Evolutionary conservation across 2,797 vertebrate genomes (phyloP).

Genomic region (Valencia hispanica): DNA sequence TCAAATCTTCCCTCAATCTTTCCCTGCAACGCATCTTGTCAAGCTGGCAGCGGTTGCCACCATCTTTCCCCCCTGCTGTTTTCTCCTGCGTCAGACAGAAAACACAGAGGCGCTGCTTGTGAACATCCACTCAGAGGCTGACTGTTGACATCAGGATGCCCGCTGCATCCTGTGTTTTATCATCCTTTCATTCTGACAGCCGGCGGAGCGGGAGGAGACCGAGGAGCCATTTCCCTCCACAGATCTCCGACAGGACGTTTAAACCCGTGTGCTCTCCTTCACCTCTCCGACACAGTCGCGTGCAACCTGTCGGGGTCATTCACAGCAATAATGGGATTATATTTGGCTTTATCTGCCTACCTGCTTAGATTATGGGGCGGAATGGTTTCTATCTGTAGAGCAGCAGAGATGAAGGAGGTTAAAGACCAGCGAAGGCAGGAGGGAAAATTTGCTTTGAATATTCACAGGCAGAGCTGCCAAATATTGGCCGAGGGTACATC

Average conservation of each 20-base stretch:
- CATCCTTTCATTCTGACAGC: constrained; percentile 34
- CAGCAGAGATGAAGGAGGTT: constrained; percentile 5
- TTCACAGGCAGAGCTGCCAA: constrained; percentile 17
- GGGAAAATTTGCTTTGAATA: constrained; percentile 39
- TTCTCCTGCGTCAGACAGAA: constrained; percentile 22
- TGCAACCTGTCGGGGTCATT: constrained; percentile 30
- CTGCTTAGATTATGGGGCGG: constrained; percentile 38
- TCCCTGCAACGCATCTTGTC: constrained; percentile 28
- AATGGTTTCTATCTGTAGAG: constrained; percentile 36
- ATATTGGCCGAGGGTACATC: constrained; percentile 35
- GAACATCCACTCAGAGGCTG: constrained; percentile 13
- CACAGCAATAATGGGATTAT: constrained; percentile 34
- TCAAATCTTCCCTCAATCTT: constrained; percentile 21
- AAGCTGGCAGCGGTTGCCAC: constrained; percentile 11
- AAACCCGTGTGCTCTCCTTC: constrained; percentile 31
- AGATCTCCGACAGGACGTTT: constrained; percentile 50
- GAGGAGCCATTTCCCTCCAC: constrained; percentile 41
- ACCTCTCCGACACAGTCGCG: constrained; percentile 34
- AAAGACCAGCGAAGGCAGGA: constrained; percentile 12
- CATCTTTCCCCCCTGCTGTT: constrained; percentile 37
- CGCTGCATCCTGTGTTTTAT: constrained; percentile 45
- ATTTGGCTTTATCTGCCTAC: constrained; percentile 32
- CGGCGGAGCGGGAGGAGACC: constrained; percentile 25
- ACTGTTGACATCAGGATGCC: constrained; percentile 39
- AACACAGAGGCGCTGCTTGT: constrained; percentile 30